These are phyloP conservation scores for Silurus aristotelis DNA, from an alignment of 2,797 vertebrate genomes.

Conservation along the genomic window DNA sequence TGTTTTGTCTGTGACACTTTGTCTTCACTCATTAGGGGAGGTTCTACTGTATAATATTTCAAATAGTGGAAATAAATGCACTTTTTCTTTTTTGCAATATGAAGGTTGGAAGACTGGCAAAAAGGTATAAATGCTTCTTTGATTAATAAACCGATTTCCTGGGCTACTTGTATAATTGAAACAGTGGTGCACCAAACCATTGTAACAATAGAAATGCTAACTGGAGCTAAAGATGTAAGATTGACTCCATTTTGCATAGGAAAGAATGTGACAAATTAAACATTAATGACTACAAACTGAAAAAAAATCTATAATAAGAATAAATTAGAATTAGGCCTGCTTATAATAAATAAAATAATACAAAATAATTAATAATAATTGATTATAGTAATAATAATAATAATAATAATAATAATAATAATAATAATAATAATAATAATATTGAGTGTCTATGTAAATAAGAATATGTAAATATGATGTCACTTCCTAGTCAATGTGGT, in stretches of 20 bases:
- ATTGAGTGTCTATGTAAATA: too few relatives aligned
- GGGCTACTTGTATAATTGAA: not conserved
- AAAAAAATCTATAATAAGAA: not conserved
- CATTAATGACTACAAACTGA: not conserved
- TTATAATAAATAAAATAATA: too few relatives aligned
- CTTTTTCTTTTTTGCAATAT: not conserved
- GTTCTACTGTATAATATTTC: conserved; percentile 10
- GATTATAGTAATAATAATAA: too few relatives aligned
- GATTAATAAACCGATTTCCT: not conserved
- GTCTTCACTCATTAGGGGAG: conserved; percentile 20
- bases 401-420: too few relatives aligned
- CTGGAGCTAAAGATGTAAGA: not conserved
- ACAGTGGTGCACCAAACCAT: conserved; percentile 10
- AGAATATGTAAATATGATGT: too few relatives aligned
- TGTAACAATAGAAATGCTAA: conserved; percentile 15
- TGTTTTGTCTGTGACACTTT: not conserved
- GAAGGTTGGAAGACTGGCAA: not conserved
- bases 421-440: too few relatives aligned
- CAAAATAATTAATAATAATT: too few relatives aligned
- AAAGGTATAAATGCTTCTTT: not conserved
- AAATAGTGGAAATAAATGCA: conserved; percentile 4
- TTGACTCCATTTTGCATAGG: not conserved
- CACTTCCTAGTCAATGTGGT: too few relatives aligned
- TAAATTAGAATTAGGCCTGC: too few relatives aligned
- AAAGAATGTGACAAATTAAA: not conserved